Base-by-base conservation (phyloP, 2,797 vertebrate species). In the Hydrolagus colliei region DNA sequence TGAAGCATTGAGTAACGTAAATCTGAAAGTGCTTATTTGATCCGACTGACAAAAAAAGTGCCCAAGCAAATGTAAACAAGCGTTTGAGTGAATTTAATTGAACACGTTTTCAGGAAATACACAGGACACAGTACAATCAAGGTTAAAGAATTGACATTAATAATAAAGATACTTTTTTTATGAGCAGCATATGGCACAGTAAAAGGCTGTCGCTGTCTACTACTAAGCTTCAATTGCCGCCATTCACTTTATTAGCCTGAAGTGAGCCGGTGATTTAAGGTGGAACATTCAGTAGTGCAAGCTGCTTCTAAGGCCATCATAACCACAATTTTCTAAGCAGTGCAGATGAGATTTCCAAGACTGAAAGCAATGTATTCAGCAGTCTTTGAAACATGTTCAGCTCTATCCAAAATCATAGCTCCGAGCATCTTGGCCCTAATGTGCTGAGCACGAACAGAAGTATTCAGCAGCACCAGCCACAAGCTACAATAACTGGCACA, bases 81-180 rank as follows among this genome's bases (percentile, higher is more conserved):
- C 32, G 8, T 35, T 20, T 41, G 65, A 71, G 68, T 71, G 65
- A 71, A 71, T 84, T 84, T 84, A 84, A 68, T 84, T 84, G 68
- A 67, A 68, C 22, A 67, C 79, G 20, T 27, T 71, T 68, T 18
- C n/a, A 52, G 41, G 41, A 52, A 52, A 8, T 20, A 67, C 27
- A n/a, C 12, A 41, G 79, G 14, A 84, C 79, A 84, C 79, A 52
- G 41, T n/a, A 32, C 68, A 82, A 82, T 67, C 79, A 84, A 68
- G 79, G 79, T 84, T 77, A 84, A 84, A 71, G 65, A 84, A 84
- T 68, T 68, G 65, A 84, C 65, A 84, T 84, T 84, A 84, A n/a
- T 52, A 71, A 84, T 67, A 84, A 84, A 71, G 32, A 68, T 84
- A 27, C 41, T 18, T 84, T 84, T 3, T 80, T 84, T 84, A 84